Evolutionary conservation across 2,888 invertebrate species (phyloP).

Genomic region (Drosophila demipolita): DNA sequence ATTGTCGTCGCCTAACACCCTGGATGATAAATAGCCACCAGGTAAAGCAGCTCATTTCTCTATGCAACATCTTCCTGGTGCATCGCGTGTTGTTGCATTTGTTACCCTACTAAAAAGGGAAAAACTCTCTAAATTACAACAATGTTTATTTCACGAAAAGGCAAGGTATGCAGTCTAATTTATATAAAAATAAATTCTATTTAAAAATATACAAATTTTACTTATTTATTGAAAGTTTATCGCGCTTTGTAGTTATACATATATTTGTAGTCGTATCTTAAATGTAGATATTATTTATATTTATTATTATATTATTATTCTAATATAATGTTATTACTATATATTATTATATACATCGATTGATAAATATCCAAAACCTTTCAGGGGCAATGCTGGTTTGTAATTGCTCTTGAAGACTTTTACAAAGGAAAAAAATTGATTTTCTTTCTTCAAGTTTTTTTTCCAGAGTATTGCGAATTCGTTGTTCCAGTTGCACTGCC

Average conservation of each 20-base stretch:
- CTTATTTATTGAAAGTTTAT: neutral
- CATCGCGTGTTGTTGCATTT: constrained; percentile 61
- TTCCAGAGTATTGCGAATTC: constrained; percentile 47
- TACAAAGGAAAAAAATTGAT: no score
- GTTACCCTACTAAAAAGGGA: constrained; percentile 32
- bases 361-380: neutral
- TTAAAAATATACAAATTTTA: neutral
- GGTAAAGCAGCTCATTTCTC: constrained; percentile 30
- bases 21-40: constrained; percentile 65
- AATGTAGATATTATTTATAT: neutral
- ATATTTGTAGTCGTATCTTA: neutral
- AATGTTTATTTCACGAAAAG: constrained; percentile 29
- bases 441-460: neutral
- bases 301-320: no score
- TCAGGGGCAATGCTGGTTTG: neutral
- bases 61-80: constrained; percentile 39
- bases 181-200: neutral
- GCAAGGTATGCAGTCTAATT: neutral
- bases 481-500: neutral
- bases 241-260: neutral
- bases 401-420: neutral
- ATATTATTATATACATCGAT: no score
- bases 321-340: no score
- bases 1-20: constrained; percentile 40
- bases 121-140: constrained; percentile 57